A percentile compares a stretch with the other conserved stretches of the same genome.
These are phyloP conservation scores for Azemiops feae DNA, from an alignment of 2,113 vertebrate species.

Conservation along the genomic window DNA sequence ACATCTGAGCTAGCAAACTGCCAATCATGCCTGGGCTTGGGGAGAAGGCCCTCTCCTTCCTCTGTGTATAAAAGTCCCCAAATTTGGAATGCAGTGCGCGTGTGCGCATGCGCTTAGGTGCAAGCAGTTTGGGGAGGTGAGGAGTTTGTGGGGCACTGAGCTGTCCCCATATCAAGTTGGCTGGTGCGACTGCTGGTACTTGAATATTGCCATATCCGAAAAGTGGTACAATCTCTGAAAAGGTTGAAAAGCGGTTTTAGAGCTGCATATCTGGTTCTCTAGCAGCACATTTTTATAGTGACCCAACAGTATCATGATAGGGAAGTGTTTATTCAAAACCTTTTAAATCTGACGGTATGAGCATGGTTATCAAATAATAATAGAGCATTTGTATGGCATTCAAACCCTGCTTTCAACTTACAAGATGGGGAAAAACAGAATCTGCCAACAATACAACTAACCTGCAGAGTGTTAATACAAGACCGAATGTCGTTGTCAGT, in stretches of 20 bases:
- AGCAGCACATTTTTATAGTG: not conserved
- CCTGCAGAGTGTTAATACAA: slow-evolving; percentile 95
- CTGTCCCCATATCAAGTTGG: no score
- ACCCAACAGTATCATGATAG: not conserved
- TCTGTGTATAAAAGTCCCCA: no score
- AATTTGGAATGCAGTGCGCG: no score
- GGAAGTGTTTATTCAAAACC: not conserved
- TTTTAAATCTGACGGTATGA: not conserved
- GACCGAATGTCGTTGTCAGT: slow-evolving; percentile 91
- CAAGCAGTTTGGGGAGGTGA: no score
- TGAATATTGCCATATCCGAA: no score
- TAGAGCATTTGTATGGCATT: not conserved
- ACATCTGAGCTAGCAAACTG: no score
- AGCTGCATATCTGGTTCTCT: not conserved
- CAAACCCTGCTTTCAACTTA: not conserved
- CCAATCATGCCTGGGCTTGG: no score
- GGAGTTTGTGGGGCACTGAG: no score
- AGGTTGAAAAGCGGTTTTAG: not conserved
- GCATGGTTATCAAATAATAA: not conserved
- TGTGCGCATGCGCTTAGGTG: no score
- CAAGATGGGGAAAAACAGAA: not conserved
- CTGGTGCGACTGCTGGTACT: no score
- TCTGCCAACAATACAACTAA: slow-evolving; percentile 39
- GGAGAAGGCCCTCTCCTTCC: no score
- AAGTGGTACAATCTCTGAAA: no score